Evolutionary conservation across 2,888 invertebrate genomes (phyloP), one percentile per base, ranked within the genome.

Genomic region (Malthinus seriepunctatus): DNA sequence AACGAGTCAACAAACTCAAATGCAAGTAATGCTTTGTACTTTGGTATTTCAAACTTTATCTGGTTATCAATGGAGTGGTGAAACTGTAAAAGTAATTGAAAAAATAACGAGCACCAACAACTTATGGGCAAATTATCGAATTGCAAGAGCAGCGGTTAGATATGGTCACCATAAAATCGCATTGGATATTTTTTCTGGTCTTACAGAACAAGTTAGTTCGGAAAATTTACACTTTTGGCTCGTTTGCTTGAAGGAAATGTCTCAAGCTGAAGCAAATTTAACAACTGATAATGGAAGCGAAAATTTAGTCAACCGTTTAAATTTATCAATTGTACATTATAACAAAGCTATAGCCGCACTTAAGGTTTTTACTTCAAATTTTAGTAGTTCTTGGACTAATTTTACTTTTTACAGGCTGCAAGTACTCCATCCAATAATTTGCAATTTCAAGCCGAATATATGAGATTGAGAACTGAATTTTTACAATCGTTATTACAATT

Each of bases 171-270:
- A 88, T 71, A 77, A 80, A 54, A 80, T 87, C 44, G 86, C 87
- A 1, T 79, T 82, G 1, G 73, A 76, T 39, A 82, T 88, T 62
- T 84, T 87, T 67, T 76, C 77, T 46, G 76, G 77, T 35, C 73
- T 88, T n/a, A 83, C 84, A 12, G 84, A 86, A 67, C 80, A 78
- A 68, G 79, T 76, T 0, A 91, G 93, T 10, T 91, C 92, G 32
- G 96, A 96, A 73, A 89, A 93, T 68, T 86, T 91, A 46, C 91
- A 95, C 72, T 93, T 94, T 72, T 97, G 95, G 90, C 78, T 96
- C 51, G 85, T 88, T 0, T 90, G 92, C 0, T 77, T 97, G n/a
- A 84, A 89, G 61, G 84, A 90, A 60, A 85, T 92, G 64, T 88
- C 90, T 0, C 83, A 83, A 47, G 92, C 90, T 0, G 93, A 93